Percentiles rank a stretch among this genome's conserved stretches.
These are phyloP conservation scores for Zonotrichia leucophrys DNA, from an alignment of 2,113 vertebrate genomes.

Conservation along the genomic window DNA sequence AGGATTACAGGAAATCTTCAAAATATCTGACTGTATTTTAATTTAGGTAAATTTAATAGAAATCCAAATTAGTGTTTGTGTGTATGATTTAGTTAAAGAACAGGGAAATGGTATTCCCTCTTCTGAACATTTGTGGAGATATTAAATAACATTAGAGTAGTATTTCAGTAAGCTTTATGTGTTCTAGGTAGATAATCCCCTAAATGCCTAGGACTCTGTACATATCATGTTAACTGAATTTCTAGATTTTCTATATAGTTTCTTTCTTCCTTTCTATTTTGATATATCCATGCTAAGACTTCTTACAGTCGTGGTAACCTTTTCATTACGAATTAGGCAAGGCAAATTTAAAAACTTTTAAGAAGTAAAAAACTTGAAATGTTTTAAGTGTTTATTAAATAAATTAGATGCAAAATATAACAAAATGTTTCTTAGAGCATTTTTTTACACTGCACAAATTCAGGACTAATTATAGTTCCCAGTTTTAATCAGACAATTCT, in stretches of 20 bases:
- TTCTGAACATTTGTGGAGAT: background rate
- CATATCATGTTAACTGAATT: background rate
- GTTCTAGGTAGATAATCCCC: background rate
- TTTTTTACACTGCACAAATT: background rate
- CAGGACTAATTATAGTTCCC: background rate
- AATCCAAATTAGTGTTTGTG: background rate
- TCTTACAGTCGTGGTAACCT: background rate
- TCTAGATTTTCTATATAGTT: background rate
- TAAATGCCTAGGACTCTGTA: background rate
- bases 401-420: background rate
- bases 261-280: background rate
- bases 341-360: background rate
- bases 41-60: background rate
- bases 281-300: background rate
- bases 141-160: background rate
- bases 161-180: background rate
- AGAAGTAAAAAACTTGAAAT: background rate
- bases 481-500: background rate
- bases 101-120: background rate
- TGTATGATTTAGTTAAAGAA: background rate
- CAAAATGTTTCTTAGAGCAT: background rate
- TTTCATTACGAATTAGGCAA: background rate
- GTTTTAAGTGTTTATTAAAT: background rate
- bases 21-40: background rate
- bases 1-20: background rate